phyloP scores from a whole-genome alignment of 1,140 invertebrate genomes.

The Dufourea novaeangliae region DNA sequence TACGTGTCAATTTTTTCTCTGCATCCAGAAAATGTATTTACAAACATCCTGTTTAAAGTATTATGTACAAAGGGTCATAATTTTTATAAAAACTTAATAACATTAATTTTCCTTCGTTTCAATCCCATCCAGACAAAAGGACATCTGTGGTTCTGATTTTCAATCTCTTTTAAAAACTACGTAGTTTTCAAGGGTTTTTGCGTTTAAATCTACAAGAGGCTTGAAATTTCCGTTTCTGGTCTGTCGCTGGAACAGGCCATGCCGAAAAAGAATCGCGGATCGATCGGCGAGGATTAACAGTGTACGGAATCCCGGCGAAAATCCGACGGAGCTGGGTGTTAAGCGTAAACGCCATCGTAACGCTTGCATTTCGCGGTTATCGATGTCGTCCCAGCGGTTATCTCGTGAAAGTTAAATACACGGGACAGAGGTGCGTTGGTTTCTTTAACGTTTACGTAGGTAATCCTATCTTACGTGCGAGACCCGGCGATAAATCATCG shows the following conservation, averaged over 20 bases:
- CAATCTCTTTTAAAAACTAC: too few species aligned
- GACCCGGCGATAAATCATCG: constrained; percentile 50
- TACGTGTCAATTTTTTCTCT: too few species aligned
- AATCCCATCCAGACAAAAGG: too few species aligned
- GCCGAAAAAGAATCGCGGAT: background rate
- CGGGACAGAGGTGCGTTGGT: constrained; percentile 36
- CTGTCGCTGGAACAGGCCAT: background rate
- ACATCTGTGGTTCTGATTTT: too few species aligned
- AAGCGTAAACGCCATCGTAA: constrained; percentile 15
- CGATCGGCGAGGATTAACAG: background rate
- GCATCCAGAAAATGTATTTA: too few species aligned
- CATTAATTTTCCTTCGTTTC: too few species aligned
- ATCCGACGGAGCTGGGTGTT: constrained; percentile 1
- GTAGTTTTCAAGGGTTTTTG: too few species aligned
- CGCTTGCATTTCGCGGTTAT: constrained; percentile 38
- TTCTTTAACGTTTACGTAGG: constrained; percentile 51
- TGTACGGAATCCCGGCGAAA: background rate
- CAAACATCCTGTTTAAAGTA: too few species aligned
- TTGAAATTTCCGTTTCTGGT: background rate
- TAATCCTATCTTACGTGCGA: constrained; percentile 52
- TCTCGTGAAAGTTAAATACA: constrained; percentile 47
- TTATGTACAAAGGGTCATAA: too few species aligned
- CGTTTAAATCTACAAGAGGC: too few species aligned
- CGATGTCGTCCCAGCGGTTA: constrained; percentile 42
- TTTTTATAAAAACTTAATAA: too few species aligned